Evolutionary conservation across 2,888 invertebrate species (phyloP).

Genomic region (Colostygia pectinataria): DNA sequence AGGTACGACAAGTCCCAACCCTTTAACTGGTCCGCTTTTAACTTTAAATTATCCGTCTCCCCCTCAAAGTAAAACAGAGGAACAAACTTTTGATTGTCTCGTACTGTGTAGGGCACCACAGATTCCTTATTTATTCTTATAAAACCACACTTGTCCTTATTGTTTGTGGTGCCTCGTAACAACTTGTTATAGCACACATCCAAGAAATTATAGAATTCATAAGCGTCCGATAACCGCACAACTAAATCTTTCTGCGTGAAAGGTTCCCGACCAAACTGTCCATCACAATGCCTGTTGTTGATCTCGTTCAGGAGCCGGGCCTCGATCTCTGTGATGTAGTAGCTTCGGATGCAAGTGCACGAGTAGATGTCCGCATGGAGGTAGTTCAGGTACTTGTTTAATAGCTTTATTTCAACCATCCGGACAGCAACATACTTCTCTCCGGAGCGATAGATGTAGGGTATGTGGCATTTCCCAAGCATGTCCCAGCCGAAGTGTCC

Average conservation of each 20-base stretch:
- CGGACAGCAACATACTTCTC: constrained; percentile 96
- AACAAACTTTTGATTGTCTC: constrained; percentile 92
- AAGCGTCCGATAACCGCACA: constrained; percentile 93
- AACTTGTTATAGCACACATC: constrained; percentile 94
- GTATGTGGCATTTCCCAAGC: constrained; percentile 93
- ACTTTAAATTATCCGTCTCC: constrained; percentile 94
- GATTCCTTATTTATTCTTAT: constrained; percentile 96
- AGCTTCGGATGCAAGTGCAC: constrained; percentile 95
- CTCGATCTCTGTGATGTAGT: constrained; percentile 96
- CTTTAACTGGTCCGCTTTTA: constrained; percentile 92
- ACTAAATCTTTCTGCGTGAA: constrained; percentile 95
- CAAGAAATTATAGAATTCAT: constrained; percentile 94
- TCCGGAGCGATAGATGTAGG: constrained; percentile 92
- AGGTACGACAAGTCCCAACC: constrained; percentile 97
- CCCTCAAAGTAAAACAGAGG: constrained; percentile 95
- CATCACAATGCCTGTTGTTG: constrained; percentile 95
- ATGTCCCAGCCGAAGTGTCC: constrained; percentile 96
- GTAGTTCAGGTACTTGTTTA: constrained; percentile 94
- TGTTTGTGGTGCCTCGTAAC: constrained; percentile 86
- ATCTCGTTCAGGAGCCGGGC: constrained; percentile 95
- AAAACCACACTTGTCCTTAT: constrained; percentile 93
- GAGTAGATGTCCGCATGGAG: constrained; percentile 95
- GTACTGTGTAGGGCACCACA: constrained; percentile 95
- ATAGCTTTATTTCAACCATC: constrained; percentile 95
- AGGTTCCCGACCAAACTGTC: constrained; percentile 93